Evolutionary conservation across 2,113 vertebrate species (phyloP), one percentile per base, ranked within the genome.

Genomic region (Dipodomys ordii): DNA sequence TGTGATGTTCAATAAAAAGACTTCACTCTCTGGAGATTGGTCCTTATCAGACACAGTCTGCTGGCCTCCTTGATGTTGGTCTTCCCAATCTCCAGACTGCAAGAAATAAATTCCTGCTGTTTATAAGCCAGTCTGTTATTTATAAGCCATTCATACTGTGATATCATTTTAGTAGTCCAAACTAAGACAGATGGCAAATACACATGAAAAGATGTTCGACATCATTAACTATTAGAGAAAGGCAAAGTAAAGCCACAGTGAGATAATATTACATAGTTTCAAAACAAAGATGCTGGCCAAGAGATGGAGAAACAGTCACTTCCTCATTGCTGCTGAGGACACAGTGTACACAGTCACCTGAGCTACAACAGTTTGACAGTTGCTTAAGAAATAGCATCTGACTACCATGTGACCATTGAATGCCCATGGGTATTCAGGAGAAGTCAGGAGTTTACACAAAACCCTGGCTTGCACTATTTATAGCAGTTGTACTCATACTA

Each of bases 401-500:
- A 28, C 25, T 65, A 25, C 32, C 3, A 0, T 71, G 57, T 74
- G 57, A 78, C 57, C 68, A 64, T 65, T 65, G 32, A 13, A 73
- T 0, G 74, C 30, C 57, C 62, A 20, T 90, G 49, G 65, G 57
- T 32, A 25, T 77, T 92, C 86, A 92, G 91, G 46, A 88, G 79
- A 94, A 93, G 73, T 60, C 71, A 73, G 91, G 84, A 15, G 8
- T 65, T 88, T 12, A 23, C 7, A 49, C 69, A 46, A 35, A 92
- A 88, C 62, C 74, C 60, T 94, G 0, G 60, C 30, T n/a, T 64
- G 65, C 12, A 87, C 67, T 64, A 35, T 82, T 92, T n/a, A 44
- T 32, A 77, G 86, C 12, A 53, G 22, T 46, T 81, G 87, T 87
- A 71, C 64, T 94, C 49, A 35, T 93, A 68, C 80, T 67, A 90